A percentile compares a stretch with the other conserved stretches of the same genome.
phyloP scores from a whole-genome alignment of 2,113 vertebrate species.

The crab-eating macaque (Macaca fascicularis) region DNA sequence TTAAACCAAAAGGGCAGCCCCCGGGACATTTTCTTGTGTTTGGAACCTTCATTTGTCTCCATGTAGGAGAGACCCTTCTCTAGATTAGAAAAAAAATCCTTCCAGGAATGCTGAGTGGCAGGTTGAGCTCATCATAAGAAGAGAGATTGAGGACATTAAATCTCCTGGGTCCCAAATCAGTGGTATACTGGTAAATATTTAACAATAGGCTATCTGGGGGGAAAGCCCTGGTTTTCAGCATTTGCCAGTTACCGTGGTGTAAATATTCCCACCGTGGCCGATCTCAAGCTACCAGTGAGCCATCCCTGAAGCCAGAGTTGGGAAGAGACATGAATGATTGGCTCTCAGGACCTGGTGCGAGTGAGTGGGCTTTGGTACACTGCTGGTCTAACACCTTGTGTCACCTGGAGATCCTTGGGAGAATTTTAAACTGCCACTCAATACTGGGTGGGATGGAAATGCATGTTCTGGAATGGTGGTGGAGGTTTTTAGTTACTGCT shows the following conservation, averaged over 20 bases:
- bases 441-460: background rate
- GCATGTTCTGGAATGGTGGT: background rate
- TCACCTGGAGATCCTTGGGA: background rate
- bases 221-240: background rate
- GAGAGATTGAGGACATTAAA: background rate
- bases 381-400: background rate
- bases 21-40: constrained; percentile 74
- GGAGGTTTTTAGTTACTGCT: background rate
- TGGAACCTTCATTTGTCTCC: constrained; percentile 57
- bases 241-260: background rate
- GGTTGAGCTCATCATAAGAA: background rate
- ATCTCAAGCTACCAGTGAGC: background rate
- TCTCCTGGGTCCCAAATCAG: background rate
- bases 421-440: background rate
- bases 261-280: background rate
- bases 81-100: constrained; percentile 12
- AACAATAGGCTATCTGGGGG: background rate
- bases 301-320: background rate
- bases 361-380: background rate
- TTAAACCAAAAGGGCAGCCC: constrained; percentile 18
- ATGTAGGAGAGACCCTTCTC: background rate
- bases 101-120: constrained; percentile 50
- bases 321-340: background rate
- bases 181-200: background rate
- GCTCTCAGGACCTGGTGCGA: background rate